These are phyloP conservation scores for Antrozous pallidus DNA, from an alignment of 2,797 vertebrate genomes.

Conservation along the genomic window DNA sequence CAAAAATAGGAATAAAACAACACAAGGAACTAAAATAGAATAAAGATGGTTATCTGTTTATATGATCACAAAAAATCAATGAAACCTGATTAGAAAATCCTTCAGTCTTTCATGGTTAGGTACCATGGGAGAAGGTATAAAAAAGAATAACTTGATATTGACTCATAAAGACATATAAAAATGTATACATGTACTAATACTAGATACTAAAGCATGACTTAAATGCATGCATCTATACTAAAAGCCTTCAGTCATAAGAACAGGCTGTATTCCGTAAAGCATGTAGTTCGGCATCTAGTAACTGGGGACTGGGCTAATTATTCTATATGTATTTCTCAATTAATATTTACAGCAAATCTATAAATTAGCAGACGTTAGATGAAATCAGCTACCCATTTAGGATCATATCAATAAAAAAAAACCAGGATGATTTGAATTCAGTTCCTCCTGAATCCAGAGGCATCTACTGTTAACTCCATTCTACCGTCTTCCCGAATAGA, in stretches of 20 bases:
- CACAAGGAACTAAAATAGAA: neutral
- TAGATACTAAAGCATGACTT: neutral
- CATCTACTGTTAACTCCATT: neutral
- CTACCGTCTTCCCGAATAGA: neutral
- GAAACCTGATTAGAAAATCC: neutral
- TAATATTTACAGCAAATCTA: neutral
- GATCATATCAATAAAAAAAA: neutral
- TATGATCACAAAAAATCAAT: neutral
- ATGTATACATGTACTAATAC: neutral
- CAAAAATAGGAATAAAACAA: neutral
- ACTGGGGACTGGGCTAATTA: neutral
- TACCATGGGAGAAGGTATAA: neutral
- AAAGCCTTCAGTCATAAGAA: neutral
- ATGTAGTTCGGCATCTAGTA: neutral
- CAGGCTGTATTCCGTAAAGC: neutral
- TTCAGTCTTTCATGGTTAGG: neutral
- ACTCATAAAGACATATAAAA: neutral
- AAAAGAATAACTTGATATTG: neutral
- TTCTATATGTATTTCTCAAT: neutral
- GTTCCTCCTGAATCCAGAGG: neutral
- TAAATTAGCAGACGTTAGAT: neutral
- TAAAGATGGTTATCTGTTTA: neutral
- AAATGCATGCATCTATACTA: too few species aligned
- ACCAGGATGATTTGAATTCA: neutral
- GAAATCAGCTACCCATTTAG: neutral